Conservation (phyloP, 2,888 invertebrate genomes). For the Cylindroiulus punctatus region DNA sequence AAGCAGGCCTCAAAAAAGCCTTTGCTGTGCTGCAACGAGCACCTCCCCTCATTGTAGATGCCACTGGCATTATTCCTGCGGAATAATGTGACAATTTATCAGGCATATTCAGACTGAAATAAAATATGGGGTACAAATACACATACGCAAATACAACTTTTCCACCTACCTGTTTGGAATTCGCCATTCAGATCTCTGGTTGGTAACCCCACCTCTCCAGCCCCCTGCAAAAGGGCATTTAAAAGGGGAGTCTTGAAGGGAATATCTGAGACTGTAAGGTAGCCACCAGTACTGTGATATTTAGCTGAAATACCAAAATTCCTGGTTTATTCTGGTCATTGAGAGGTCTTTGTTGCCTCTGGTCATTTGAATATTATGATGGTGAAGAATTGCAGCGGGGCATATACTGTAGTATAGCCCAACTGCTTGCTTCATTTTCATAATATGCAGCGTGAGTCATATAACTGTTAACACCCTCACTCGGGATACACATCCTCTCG, state of each 20-base stretch:
- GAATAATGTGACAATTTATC: neutral
- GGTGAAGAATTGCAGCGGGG: too few relatives aligned
- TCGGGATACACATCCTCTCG: too few relatives aligned
- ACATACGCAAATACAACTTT: too few relatives aligned
- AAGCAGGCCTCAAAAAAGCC: constrained; percentile 33
- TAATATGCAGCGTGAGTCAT: too few relatives aligned
- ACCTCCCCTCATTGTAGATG: neutral
- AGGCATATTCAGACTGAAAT: neutral
- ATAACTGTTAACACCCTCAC: too few relatives aligned
- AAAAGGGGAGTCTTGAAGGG: constrained; percentile 60
- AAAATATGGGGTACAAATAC: neutral
- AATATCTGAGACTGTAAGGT: constrained; percentile 59
- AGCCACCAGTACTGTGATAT: constrained; percentile 61
- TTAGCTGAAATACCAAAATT: constrained; percentile 55
- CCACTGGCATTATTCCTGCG: neutral
- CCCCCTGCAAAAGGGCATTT: constrained; percentile 60
- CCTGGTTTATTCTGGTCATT: too few relatives aligned
- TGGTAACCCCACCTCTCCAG: constrained; percentile 59
- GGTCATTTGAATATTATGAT: too few relatives aligned
- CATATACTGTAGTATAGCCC: too few relatives aligned
- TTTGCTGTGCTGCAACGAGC: constrained; percentile 50
- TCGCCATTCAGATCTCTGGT: constrained; percentile 60
- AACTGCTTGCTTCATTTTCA: too few relatives aligned
- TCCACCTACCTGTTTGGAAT: constrained; percentile 59
- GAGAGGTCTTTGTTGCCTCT: too few relatives aligned